These are phyloP conservation scores for Drosophila repleta DNA, from an alignment of 1,140 invertebrate genomes.

Conservation along the genomic window DNA sequence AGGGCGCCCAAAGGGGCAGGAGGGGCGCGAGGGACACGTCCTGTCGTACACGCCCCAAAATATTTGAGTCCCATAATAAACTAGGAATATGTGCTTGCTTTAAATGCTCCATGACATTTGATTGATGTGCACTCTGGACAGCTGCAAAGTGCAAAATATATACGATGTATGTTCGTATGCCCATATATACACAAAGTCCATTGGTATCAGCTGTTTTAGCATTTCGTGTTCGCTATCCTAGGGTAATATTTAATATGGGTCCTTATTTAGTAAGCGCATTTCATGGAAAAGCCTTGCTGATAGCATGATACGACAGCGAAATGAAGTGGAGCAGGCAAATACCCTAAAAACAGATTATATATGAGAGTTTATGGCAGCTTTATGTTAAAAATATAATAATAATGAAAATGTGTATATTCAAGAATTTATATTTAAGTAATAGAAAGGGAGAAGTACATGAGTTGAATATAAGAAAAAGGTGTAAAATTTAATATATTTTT, in stretches of 20 bases:
- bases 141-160: constrained; percentile 64
- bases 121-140: constrained; percentile 68
- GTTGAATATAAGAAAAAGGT: too few relatives aligned
- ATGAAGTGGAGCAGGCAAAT: neutral
- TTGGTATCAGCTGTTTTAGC: constrained; percentile 55
- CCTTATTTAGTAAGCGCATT: constrained; percentile 51
- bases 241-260: constrained; percentile 63
- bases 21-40: constrained; percentile 8
- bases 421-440: too few relatives aligned
- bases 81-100: constrained; percentile 49
- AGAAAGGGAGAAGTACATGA: too few relatives aligned
- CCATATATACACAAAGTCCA: constrained; percentile 10
- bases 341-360: neutral
- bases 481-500: too few relatives aligned
- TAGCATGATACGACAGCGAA: constrained; percentile 18
- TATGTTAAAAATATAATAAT: neutral
- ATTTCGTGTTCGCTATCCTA: constrained; percentile 62
- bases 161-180: neutral
- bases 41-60: constrained; percentile 55
- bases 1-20: neutral
- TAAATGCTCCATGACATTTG: constrained; percentile 69
- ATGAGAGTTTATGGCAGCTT: neutral
- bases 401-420: too few relatives aligned
- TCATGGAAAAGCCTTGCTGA: constrained; percentile 27
- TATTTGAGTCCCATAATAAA: constrained; percentile 37